A percentile compares a stretch with the other conserved stretches of the same genome.
Evolutionary conservation across 2,113 vertebrate genomes (phyloP).

Genomic region (Castor canadensis): DNA sequence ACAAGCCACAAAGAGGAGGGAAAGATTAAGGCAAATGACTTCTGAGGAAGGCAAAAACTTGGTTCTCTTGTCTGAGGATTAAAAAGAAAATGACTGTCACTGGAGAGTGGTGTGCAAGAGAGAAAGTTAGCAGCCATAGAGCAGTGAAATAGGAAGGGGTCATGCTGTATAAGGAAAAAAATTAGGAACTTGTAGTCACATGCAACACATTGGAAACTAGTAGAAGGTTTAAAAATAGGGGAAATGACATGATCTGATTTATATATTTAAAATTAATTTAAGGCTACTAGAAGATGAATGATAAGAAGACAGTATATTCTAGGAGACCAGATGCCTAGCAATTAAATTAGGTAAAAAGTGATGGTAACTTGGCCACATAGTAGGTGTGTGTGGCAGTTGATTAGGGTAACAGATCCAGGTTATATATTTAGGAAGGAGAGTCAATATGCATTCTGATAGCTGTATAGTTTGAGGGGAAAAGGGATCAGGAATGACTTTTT

Average conservation of each 20-base stretch:
- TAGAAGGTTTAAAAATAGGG: neutral
- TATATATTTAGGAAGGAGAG: neutral
- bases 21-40: neutral
- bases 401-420: neutral
- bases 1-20: too few species aligned
- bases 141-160: too few species aligned
- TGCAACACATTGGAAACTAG: neutral
- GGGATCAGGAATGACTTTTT: neutral
- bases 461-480: neutral
- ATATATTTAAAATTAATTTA: neutral
- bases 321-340: neutral
- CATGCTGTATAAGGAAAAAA: neutral
- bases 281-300: neutral
- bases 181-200: neutral
- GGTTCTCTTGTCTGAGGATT: neutral
- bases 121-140: neutral
- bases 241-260: neutral
- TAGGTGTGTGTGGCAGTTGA: too few species aligned
- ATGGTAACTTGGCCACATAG: too few species aligned
- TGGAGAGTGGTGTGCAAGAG: too few species aligned
- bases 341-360: neutral
- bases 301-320: neutral
- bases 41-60: neutral
- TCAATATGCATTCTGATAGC: neutral
- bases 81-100: neutral